Evolutionary conservation across 2,888 invertebrate species (phyloP), one percentile per base, ranked within the genome.

Genomic region (Ernsta delagoae): DNA sequence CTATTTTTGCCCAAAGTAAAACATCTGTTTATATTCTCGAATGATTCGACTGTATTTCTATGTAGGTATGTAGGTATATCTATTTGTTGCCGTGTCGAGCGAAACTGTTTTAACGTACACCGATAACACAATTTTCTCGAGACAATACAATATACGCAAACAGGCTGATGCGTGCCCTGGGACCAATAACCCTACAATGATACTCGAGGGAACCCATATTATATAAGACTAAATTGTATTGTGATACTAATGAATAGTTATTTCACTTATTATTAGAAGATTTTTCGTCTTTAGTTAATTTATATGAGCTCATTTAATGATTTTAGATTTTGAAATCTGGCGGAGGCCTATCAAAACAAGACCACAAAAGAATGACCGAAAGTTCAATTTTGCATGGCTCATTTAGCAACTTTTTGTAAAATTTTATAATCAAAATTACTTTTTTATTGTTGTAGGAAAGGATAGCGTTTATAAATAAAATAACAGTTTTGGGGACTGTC

Each of bases 121-220:
- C 41, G 43, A 43, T 65, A 64, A 56, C 31, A 36, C 48, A 61
- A 67, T 67, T 61, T 67, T 9, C 61, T 56, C 39, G 5, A 48
- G 16, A 45, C 54, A 48, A 36, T 36, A 34, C 16, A 70, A 57
- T 69, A 53, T 72, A 72, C 61, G 70, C 69, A 70, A 74, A 73
- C 60, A 64, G 65, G 62, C 59, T 56, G 65, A 43, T 62, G 59
- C 41, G 61, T 57, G 56, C 34, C 45, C 41, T 59, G 61, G 43
- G 60, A 66, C 53, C 50, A 59, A 48, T 65, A 59, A 59, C 50
- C 65, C 41, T 16, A 11, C 50, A 65, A 59, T 41, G 48, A 63
- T 65, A 65, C 59, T 53, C 36, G 24, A n/a, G 59, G 59, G 57
- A 60, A 12, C 31, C 54, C 41, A 59, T 65, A 43, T 36, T 63